Conservation (phyloP, 2,797 vertebrate genomes). For the Lepilemur ruficaudatus region DNA sequence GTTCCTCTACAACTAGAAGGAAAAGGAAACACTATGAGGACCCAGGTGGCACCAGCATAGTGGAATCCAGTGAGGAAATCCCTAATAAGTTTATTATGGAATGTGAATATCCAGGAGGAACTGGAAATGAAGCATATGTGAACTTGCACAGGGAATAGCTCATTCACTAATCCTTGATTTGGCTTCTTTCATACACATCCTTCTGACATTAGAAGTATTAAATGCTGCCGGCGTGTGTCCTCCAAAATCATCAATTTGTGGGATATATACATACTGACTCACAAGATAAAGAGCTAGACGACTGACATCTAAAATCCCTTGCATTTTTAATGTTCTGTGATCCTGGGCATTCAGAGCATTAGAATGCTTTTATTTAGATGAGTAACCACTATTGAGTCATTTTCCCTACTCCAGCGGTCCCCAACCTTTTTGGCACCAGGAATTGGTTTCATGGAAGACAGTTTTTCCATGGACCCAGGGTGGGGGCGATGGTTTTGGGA, state of each 20-base stretch:
- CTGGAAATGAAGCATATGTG: background rate
- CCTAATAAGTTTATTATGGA: background rate
- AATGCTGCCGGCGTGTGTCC: background rate
- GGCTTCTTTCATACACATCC: background rate
- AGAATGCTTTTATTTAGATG: constrained; percentile 19
- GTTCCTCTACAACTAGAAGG: background rate
- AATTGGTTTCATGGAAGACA: no score
- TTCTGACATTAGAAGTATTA: constrained; percentile 13
- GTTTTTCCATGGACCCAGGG: no score
- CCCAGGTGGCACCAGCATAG: background rate
- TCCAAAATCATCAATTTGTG: background rate
- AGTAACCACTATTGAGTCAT: background rate
- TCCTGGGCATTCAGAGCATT: background rate
- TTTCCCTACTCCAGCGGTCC: background rate
- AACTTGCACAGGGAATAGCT: background rate
- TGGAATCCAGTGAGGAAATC: background rate
- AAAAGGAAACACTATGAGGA: background rate
- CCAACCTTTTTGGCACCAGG: no score
- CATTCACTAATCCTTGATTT: background rate
- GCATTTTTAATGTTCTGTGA: background rate
- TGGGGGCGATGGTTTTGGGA: no score
- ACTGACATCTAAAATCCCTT: background rate
- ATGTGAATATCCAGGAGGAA: background rate
- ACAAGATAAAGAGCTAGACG: background rate
- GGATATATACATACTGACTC: background rate